Base-by-base conservation (phyloP, 37 sponge, comb jelly and placozoan species). In the Halichondria panicea region DNA sequence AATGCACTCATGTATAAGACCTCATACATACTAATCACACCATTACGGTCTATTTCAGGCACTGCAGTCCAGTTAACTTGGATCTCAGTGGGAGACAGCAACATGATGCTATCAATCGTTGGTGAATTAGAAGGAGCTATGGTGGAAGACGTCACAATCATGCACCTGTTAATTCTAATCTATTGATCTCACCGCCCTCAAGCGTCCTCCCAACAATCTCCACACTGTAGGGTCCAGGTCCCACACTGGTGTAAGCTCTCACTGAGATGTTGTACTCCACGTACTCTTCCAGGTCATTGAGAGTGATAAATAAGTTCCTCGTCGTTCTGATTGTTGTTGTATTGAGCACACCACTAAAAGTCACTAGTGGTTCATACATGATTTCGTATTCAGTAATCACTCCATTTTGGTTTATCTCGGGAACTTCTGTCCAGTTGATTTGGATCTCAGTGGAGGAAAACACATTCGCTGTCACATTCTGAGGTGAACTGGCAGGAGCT, bases 201-300 rank as follows among this genome's bases (percentile, higher is more conserved):
- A 22, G 31, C 28, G 77, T 76, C 28, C 45, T 76, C 52, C 63
- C 50, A 27, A 41, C 13, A 21, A 25, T 4, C 44, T 62, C 48
- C 8, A 28, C 44, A 44, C 52, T 9, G 32, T 30, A 25, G 8
- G 77, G 77, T 21, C 77, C 77, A 1, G 33, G 25, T 28, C 77
- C 77, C 25, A 70, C n/a, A 44, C 22, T 12, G 5, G 75, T 74
- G 28, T 37, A 37, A 36, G 75, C 39, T 37, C 63, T 38, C 34
- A 82, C 75, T 25, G 37, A 50, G 15, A 82, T 52, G 63, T 63
- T 64, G 38, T 82, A 82, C 33, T 1, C 30, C 57, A 67, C 75
- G 60, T 39, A 72, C 32, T 55, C 67, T 1, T 78, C 34, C 42
- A 78, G 68, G 53, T 38, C 48, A 7, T 30, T 34, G 57, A 78